Base-by-base conservation (phyloP, 2,113 vertebrate genomes). In the Gracilinanus agilis region DNA sequence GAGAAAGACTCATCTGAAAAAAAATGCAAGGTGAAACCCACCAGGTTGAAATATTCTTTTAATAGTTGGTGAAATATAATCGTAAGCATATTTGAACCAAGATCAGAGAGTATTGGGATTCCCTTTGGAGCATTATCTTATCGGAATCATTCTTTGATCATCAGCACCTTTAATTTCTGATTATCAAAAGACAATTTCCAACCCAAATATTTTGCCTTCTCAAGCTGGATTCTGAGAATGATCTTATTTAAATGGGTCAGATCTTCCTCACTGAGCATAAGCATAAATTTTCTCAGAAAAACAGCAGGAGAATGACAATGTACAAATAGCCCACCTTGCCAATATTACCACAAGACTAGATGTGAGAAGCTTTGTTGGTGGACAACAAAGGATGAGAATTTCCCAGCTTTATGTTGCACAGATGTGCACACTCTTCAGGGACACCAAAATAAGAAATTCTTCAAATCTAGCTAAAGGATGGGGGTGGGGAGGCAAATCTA, bases 401-500 rank as follows among this genome's bases (percentile, higher is more conserved):
- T 91, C 54, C 25, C 29, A 3, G 1, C 40, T 90, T 90, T 53
- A 90, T 53, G 53, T 16, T 91, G 24, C 92, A 83, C 40, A 91
- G 29, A 5, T 24, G 53, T 83, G 3, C 44, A 83, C 1, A 13
- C 44, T 92, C 91, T 93, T 53, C 40, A 54, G 44, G 55, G 91
- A 90, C 55, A 93, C 83, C 49, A 90, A 0, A 0, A 89, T 40
- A 90, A 90, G 88, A 89, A 92, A 40, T 75, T 44, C 34, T 49
- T 44, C 44, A 25, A 92, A 91, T 92, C n/a, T 94, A 97, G 92
- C 96, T 94, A 96, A 91, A 97, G 97, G 97, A 67, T 88, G 56
- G 92, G 19, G 67, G 93, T 40, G 11, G 55, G 89, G 95, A 67
- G 95, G 94, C 95, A 95, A 55, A 89, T 96, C 96, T 96, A 83